Evolutionary conservation across 2,113 vertebrate species (phyloP).

Genomic region (Argyrosomus japonicus): DNA sequence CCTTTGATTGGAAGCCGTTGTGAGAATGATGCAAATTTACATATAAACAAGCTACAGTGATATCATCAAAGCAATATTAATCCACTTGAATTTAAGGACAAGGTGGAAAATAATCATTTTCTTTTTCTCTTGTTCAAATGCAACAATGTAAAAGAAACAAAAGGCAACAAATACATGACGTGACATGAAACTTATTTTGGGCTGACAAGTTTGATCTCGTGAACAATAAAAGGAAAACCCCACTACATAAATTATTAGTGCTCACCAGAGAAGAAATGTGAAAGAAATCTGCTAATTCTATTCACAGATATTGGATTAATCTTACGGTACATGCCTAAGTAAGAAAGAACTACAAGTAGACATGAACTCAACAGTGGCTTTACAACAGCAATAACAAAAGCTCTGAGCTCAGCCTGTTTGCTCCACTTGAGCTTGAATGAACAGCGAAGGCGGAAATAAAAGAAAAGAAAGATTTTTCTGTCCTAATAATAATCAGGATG

Average conservation of each 20-base stretch:
- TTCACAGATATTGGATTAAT: conserved; percentile 24
- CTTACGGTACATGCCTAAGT: not conserved
- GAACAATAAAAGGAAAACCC: not conserved
- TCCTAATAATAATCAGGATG: not conserved
- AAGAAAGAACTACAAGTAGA: conserved; percentile 3
- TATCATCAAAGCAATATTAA: not conserved
- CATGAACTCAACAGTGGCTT: conserved; percentile 17
- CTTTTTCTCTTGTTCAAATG: not conserved
- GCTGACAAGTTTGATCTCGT: conserved; percentile 19
- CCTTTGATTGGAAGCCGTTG: conserved; percentile 4
- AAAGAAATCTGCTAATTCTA: conserved; percentile 24
- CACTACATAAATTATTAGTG: not conserved
- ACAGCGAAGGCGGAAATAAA: not conserved
- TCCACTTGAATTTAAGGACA: not conserved
- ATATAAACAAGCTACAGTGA: not conserved
- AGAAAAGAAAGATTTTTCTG: not conserved
- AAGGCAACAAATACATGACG: not conserved
- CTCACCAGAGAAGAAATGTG: conserved; percentile 15
- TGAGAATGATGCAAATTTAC: conserved; percentile 5
- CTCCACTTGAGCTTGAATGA: conserved; percentile 33
- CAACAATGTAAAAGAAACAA: not conserved
- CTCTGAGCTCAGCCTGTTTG: conserved; percentile 18
- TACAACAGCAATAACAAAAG: conserved; percentile 37
- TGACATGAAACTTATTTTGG: not conserved
- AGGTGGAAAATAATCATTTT: not conserved